These are phyloP conservation scores for Jordanella pulchra DNA, from an alignment of 2,797 vertebrate species.

Conservation along the genomic window DNA sequence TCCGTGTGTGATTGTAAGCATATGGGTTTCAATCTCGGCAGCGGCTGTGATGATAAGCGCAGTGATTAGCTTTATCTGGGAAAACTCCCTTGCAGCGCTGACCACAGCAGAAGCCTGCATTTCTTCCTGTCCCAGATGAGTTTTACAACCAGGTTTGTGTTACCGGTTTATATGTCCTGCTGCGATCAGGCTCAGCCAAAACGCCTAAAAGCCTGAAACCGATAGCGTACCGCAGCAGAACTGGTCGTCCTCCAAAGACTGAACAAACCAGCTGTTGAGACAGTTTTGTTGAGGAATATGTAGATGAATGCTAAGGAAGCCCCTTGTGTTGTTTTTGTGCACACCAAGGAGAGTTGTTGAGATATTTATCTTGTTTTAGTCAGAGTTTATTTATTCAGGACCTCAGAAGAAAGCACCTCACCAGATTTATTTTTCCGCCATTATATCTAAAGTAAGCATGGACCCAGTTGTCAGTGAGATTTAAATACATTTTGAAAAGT, in stretches of 20 bases:
- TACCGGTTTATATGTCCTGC: slow-evolving; percentile 39
- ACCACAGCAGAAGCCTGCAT: slow-evolving; percentile 70
- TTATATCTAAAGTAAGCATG: background rate
- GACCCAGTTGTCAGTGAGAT: background rate
- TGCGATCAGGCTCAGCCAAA: slow-evolving; percentile 57
- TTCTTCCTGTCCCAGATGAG: slow-evolving; percentile 61
- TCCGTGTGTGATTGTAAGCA: slow-evolving; percentile 38
- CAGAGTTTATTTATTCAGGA: background rate
- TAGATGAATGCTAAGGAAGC: slow-evolving; percentile 1
- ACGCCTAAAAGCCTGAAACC: slow-evolving; percentile 35
- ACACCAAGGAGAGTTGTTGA: background rate
- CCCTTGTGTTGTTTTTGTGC: background rate
- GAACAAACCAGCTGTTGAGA: slow-evolving; percentile 24
- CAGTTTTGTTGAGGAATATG: slow-evolving; percentile 11
- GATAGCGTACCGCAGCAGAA: slow-evolving; percentile 46
- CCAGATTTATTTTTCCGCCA: background rate
- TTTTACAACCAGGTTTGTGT: slow-evolving; percentile 69
- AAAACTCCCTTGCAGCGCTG: slow-evolving; percentile 69
- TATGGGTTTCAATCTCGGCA: slow-evolving; percentile 69
- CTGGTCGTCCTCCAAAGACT: slow-evolving; percentile 28
- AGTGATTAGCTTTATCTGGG: slow-evolving; percentile 72
- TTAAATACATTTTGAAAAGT: background rate
- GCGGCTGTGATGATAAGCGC: slow-evolving; percentile 66
- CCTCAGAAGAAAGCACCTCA: background rate
- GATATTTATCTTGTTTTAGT: background rate